These are phyloP conservation scores for Aldrovandia affinis DNA, from an alignment of 2,797 vertebrate species.

Conservation along the genomic window DNA sequence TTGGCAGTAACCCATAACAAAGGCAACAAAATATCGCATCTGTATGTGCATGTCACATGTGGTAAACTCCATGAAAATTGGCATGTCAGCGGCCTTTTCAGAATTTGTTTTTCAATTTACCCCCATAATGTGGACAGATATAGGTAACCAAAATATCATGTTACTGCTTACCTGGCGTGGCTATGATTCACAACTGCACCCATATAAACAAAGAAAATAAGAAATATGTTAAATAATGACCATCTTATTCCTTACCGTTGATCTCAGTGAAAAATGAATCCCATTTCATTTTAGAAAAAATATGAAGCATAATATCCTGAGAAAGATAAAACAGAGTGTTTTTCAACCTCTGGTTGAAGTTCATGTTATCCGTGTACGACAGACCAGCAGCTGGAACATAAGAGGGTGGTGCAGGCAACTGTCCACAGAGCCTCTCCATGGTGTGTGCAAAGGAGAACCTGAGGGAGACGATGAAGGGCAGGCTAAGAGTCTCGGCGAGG, in stretches of 20 bases:
- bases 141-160: neutral
- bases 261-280: constrained; percentile 22
- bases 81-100: too few relatives aligned
- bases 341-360: constrained; percentile 58
- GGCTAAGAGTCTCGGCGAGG: constrained; percentile 56
- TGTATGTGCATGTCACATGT: too few relatives aligned
- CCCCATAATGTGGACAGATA: too few relatives aligned
- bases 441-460: constrained; percentile 44
- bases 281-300: neutral
- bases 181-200: too few relatives aligned
- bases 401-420: constrained; percentile 62
- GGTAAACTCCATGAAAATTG: too few relatives aligned
- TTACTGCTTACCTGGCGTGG: too few relatives aligned
- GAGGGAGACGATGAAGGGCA: constrained; percentile 66
- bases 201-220: too few relatives aligned
- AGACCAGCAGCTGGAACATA: constrained; percentile 57
- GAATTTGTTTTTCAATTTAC: too few relatives aligned
- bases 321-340: constrained; percentile 58
- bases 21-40: too few relatives aligned
- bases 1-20: too few relatives aligned
- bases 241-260: constrained; percentile 1
- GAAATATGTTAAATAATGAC: neutral
- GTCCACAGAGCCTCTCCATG: constrained; percentile 58
- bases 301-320: constrained; percentile 49
- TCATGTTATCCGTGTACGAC: constrained; percentile 60